Evolutionary conservation across 2,888 invertebrate species (phyloP).

Genomic region (Octonoba sinensis): DNA sequence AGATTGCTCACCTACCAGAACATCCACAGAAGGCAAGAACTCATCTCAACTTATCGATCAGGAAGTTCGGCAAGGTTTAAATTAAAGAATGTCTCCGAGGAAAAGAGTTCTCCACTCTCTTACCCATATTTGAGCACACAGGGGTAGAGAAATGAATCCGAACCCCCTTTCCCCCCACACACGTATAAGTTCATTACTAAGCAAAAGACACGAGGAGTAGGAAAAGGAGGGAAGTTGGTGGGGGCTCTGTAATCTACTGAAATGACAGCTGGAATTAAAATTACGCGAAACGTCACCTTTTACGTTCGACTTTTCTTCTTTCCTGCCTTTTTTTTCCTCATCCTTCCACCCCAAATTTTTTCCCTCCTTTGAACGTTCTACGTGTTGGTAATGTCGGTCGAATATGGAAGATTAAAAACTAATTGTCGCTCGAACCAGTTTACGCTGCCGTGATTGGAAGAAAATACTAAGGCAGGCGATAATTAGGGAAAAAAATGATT

Average conservation of each 20-base stretch:
- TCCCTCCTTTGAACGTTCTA: constrained; percentile 1
- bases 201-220: constrained; percentile 14
- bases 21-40: constrained; percentile 39
- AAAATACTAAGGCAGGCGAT: constrained; percentile 55
- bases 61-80: constrained; percentile 61
- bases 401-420: constrained; percentile 63
- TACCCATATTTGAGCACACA: constrained; percentile 17
- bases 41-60: constrained; percentile 59
- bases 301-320: constrained; percentile 40
- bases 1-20: constrained; percentile 54
- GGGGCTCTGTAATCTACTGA: constrained; percentile 51
- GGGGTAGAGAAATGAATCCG: constrained; percentile 5
- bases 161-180: constrained; percentile 7
- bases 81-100: constrained; percentile 57
- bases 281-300: constrained; percentile 63
- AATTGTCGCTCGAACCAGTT: constrained; percentile 63
- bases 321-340: constrained; percentile 27
- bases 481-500: constrained; percentile 63
- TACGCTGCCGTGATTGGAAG: constrained; percentile 61
- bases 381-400: constrained; percentile 59
- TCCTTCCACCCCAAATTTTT: background rate
- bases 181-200: constrained; percentile 57
- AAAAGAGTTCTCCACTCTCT: constrained; percentile 24
- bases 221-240: constrained; percentile 8
- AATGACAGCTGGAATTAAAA: constrained; percentile 65